phyloP scores from a whole-genome alignment of 1,140 invertebrate genomes.

The Trachymyrmex septentrionalis region DNA sequence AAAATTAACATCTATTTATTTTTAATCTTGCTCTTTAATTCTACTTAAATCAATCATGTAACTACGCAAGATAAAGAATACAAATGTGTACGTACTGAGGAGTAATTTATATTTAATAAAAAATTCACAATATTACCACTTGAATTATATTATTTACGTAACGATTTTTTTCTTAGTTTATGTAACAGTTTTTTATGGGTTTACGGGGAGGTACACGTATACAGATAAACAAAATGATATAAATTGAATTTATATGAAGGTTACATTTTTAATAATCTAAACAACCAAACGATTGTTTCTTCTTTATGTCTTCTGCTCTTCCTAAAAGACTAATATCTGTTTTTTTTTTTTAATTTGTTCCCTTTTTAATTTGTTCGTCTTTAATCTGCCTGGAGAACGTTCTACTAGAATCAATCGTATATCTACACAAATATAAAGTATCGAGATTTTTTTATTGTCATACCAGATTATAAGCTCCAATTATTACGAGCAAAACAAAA shows the following conservation, averaged over 20 bases:
- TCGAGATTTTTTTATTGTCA: background rate
- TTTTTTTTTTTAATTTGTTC: background rate
- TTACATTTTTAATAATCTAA: background rate
- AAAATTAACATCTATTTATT: too few relatives aligned
- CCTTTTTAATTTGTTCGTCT: too few relatives aligned
- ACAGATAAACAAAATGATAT: slow-evolving; percentile 17
- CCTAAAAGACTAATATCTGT: background rate
- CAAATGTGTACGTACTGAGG: too few relatives aligned
- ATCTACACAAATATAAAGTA: background rate
- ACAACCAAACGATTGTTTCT: background rate
- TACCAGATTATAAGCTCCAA: background rate
- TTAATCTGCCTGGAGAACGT: background rate
- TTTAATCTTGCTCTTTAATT: too few relatives aligned
- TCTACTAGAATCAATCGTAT: background rate
- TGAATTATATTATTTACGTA: too few relatives aligned
- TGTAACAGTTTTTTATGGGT: too few relatives aligned
- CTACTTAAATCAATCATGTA: too few relatives aligned
- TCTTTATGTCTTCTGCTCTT: background rate
- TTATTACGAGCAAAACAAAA: slow-evolving; percentile 9
- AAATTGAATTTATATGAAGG: background rate
- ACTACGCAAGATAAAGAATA: too few relatives aligned
- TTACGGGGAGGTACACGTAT: too few relatives aligned
- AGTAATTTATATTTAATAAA: too few relatives aligned
- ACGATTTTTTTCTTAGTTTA: too few relatives aligned
- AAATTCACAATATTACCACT: too few relatives aligned